Evolutionary conservation across 2,888 invertebrate species (phyloP).

Genomic region (Peribatodes rhomboidaria): DNA sequence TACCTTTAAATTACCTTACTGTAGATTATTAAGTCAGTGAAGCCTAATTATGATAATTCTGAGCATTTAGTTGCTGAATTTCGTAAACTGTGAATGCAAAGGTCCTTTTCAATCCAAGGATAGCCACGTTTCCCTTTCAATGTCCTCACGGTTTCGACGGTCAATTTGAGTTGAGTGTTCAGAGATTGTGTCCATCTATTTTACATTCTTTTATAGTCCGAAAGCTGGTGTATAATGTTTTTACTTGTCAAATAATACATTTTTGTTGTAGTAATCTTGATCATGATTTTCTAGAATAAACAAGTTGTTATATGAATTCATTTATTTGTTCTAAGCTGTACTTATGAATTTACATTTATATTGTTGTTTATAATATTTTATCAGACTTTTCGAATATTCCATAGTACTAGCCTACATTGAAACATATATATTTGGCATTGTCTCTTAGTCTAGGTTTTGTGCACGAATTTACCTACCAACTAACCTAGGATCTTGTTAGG

Average conservation of each 20-base stretch:
- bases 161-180: constrained; percentile 35
- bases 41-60: constrained; percentile 10
- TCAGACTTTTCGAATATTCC: neutral
- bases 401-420: neutral
- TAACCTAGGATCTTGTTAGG: constrained; percentile 46
- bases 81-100: constrained; percentile 38
- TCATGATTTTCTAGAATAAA: too few species aligned
- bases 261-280: too few species aligned
- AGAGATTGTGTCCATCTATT: constrained; percentile 35
- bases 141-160: constrained; percentile 32
- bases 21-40: neutral
- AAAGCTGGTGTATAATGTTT: neutral
- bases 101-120: constrained; percentile 43
- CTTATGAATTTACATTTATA: too few species aligned
- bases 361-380: neutral
- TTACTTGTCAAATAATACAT: neutral
- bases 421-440: too few species aligned
- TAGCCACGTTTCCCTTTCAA: constrained; percentile 46
- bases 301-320: too few species aligned
- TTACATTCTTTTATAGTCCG: constrained; percentile 32
- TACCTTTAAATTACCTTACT: neutral
- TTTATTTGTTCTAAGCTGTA: too few species aligned
- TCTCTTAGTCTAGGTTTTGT: constrained; percentile 8
- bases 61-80: constrained; percentile 19
- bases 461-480: constrained; percentile 17